phyloP scores from a whole-genome alignment of 2,113 vertebrate species.

The Malurus cyaneus region DNA sequence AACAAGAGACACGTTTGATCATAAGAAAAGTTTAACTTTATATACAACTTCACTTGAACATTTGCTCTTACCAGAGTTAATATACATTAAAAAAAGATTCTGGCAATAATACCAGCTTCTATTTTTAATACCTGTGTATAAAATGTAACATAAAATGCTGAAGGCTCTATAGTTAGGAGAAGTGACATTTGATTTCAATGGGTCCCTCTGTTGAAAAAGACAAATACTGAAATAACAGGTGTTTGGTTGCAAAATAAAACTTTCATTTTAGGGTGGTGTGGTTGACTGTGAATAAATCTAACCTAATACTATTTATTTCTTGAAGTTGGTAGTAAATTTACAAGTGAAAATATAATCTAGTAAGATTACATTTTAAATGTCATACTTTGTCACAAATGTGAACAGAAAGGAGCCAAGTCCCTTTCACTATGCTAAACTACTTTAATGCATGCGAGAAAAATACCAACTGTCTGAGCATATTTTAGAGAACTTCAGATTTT shows the following conservation, averaged over 20 bases:
- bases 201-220: constrained; percentile 51
- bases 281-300: background rate
- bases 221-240: constrained; percentile 23
- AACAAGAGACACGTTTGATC: constrained; percentile 76
- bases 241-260: background rate
- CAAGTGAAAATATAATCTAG: constrained; percentile 47
- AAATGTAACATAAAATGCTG: constrained; percentile 69
- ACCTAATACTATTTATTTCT: constrained; percentile 4
- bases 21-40: constrained; percentile 77
- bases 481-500: constrained; percentile 44
- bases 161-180: constrained; percentile 24
- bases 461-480: constrained; percentile 41
- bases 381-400: constrained; percentile 38
- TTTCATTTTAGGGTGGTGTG: background rate
- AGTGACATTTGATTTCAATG: constrained; percentile 12
- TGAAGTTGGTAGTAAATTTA: constrained; percentile 40
- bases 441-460: constrained; percentile 65
- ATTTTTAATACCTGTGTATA: constrained; percentile 65
- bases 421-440: constrained; percentile 69
- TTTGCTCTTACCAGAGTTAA: constrained; percentile 75
- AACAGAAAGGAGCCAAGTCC: constrained; percentile 35
- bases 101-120: constrained; percentile 69
- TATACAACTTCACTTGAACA: constrained; percentile 76
- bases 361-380: constrained; percentile 54
- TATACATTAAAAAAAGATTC: constrained; percentile 75